Evolutionary conservation across 37 sponge, comb jelly and placozoan species (phyloP).

Genomic region (Halichondria panicea): DNA sequence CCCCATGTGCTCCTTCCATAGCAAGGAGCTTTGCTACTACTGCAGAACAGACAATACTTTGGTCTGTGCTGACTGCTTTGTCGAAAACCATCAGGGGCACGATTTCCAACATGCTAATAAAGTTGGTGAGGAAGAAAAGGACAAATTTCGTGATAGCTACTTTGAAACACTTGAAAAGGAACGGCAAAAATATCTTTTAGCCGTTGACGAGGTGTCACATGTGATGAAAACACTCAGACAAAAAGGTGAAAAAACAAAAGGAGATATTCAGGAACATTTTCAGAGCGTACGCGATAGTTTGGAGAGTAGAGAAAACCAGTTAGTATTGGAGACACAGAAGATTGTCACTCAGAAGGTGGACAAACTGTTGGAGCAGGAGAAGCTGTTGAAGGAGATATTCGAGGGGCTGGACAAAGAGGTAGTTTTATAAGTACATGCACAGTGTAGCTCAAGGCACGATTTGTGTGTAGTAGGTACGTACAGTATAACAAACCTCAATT

Average conservation of each 20-base stretch:
- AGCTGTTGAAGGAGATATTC: slow-evolving; percentile 8
- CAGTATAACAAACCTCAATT: too few species aligned
- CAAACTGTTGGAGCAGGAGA: slow-evolving; percentile 10
- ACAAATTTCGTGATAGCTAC: slow-evolving; percentile 9
- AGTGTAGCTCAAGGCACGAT: too few species aligned
- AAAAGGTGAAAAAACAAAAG: slow-evolving; percentile 17
- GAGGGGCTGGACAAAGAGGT: slow-evolving; percentile 6
- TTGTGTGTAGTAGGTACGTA: too few species aligned
- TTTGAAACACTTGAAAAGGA: slow-evolving; percentile 9
- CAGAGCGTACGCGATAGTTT: slow-evolving; percentile 27
- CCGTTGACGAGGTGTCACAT: slow-evolving; percentile 16
- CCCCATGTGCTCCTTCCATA: slow-evolving; percentile 11
- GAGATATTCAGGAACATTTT: slow-evolving; percentile 25
- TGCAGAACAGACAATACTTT: slow-evolving; percentile 18
- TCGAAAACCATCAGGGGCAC: slow-evolving; percentile 14
- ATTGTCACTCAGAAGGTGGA: slow-evolving; percentile 23
- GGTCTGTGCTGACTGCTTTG: slow-evolving; percentile 30
- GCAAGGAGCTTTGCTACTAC: slow-evolving; percentile 14
- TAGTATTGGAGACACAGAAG: slow-evolving; percentile 13
- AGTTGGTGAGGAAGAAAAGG: slow-evolving; percentile 4
- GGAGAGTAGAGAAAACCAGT: slow-evolving; percentile 6
- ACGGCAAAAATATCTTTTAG: slow-evolving; percentile 12
- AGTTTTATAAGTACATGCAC: too few species aligned
- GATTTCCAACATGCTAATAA: not conserved
- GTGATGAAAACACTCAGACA: slow-evolving; percentile 7